Evolutionary conservation across 2,113 vertebrate genomes (phyloP).

Genomic region (Apus apus): DNA sequence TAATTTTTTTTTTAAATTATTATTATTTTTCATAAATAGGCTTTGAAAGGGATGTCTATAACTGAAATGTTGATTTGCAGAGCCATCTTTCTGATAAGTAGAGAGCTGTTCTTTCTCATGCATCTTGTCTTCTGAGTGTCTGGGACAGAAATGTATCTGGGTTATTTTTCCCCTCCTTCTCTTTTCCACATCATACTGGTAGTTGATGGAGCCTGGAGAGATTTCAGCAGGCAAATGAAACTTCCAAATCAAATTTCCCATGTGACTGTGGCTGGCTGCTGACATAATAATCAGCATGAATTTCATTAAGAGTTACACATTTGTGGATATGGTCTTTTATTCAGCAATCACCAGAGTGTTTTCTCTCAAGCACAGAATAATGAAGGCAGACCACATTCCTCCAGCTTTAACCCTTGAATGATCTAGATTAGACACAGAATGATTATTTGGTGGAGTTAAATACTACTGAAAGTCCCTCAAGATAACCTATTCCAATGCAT

Average conservation of each 20-base stretch:
- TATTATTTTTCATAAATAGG: neutral
- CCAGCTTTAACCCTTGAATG: neutral
- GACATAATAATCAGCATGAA: neutral
- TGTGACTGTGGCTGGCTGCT: neutral
- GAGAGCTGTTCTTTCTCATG: neutral
- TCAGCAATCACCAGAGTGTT: neutral
- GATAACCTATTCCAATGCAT: neutral
- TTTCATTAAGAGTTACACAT: neutral
- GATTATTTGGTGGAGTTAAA: neutral
- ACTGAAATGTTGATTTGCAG: neutral
- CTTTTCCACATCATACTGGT: neutral
- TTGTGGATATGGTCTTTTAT: neutral
- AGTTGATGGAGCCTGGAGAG: neutral
- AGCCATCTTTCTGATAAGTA: neutral
- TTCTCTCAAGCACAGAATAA: neutral
- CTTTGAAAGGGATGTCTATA: neutral
- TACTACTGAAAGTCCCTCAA: neutral
- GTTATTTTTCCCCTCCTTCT: neutral
- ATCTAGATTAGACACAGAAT: neutral
- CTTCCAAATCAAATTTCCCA: neutral
- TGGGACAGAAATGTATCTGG: fast-evolving
- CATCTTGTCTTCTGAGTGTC: neutral
- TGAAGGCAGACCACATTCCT: neutral
- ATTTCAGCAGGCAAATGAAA: neutral
- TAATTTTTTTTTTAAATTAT: too few relatives aligned